phyloP scores from a whole-genome alignment of 2,888 invertebrate species.

The Cosmorhoe ocellata region DNA sequence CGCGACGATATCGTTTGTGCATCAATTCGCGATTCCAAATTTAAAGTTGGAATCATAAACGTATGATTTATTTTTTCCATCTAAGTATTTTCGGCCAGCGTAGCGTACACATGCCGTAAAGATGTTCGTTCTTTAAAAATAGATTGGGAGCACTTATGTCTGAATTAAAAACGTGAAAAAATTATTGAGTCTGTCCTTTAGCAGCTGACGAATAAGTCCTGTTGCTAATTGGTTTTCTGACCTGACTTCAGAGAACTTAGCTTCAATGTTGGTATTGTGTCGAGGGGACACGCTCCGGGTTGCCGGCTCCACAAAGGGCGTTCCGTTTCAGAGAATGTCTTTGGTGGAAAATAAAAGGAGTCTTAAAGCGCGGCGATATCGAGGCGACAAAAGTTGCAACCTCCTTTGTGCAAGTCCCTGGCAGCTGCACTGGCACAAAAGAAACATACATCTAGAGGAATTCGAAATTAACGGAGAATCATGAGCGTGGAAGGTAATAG shows the following conservation, averaged over 20 bases:
- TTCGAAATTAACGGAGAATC: conserved; percentile 74
- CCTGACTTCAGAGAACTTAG: conserved; percentile 58
- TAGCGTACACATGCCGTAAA: conserved; percentile 59
- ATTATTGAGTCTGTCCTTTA: conserved; percentile 48
- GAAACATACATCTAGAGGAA: conserved; percentile 66
- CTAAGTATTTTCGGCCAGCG: conserved; percentile 48
- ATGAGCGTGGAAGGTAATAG: conserved; percentile 70
- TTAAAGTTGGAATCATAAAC: conserved; percentile 62
- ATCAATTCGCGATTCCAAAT: conserved; percentile 70
- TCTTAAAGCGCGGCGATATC: conserved; percentile 69
- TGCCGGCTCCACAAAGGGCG: conserved; percentile 60
- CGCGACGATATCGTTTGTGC: conserved; percentile 73
- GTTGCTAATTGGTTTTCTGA: conserved; percentile 62
- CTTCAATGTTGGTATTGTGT: conserved; percentile 50
- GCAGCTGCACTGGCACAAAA: conserved; percentile 74
- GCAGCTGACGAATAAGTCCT: conserved; percentile 56
- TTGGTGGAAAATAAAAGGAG: conserved; percentile 61
- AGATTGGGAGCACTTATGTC: conserved; percentile 44
- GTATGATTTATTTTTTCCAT: conserved; percentile 72
- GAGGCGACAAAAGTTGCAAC: conserved; percentile 75
- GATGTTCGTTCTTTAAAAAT: conserved; percentile 57
- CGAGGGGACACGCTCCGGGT: conserved; percentile 48
- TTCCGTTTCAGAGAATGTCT: conserved; percentile 71
- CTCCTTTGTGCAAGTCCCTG: conserved; percentile 68
- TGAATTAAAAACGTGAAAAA: conserved; percentile 51